These are phyloP conservation scores for Saccopteryx bilineata DNA, from an alignment of 2,113 vertebrate genomes.

Conservation along the genomic window DNA sequence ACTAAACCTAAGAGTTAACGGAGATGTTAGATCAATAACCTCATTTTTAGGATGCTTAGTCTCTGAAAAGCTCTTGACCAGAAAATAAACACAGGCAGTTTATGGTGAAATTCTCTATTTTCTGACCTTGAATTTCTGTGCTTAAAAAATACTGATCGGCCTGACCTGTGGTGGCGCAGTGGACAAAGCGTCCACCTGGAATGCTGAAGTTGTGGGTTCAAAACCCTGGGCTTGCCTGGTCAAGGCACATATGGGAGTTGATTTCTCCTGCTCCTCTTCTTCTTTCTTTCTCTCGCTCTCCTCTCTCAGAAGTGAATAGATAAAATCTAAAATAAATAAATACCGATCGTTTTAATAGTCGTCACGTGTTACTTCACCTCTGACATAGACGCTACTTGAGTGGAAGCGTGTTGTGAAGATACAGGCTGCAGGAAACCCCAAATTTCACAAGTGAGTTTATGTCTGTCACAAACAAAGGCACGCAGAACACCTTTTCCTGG, in stretches of 20 bases:
- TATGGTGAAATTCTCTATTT: not conserved
- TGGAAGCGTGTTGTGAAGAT: not conserved
- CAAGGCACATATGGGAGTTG: too few relatives aligned
- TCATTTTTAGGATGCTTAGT: constrained; percentile 32
- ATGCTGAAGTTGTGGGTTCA: too few relatives aligned
- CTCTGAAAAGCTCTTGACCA: constrained; percentile 9
- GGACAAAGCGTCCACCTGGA: too few relatives aligned
- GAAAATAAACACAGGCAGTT: not conserved
- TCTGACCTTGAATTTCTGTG: constrained; percentile 49
- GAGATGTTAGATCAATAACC: not conserved
- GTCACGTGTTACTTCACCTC: not conserved
- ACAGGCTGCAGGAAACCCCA: not conserved
- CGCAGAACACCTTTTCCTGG: not conserved
- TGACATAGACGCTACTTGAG: not conserved
- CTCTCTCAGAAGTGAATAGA: too few relatives aligned
- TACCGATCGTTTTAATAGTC: not conserved
- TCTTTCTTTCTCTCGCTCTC: too few relatives aligned
- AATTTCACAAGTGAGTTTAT: not conserved
- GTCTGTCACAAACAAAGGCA: not conserved
- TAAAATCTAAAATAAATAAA: not conserved
- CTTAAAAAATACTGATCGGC: not conserved
- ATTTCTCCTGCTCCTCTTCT: too few relatives aligned
- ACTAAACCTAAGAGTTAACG: constrained; percentile 4
- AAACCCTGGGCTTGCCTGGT: too few relatives aligned
- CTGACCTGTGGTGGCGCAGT: too few relatives aligned